These are phyloP conservation scores for Porites lobata DNA, from an alignment of 92 coral and sea anemone genomes.

Conservation along the genomic window DNA sequence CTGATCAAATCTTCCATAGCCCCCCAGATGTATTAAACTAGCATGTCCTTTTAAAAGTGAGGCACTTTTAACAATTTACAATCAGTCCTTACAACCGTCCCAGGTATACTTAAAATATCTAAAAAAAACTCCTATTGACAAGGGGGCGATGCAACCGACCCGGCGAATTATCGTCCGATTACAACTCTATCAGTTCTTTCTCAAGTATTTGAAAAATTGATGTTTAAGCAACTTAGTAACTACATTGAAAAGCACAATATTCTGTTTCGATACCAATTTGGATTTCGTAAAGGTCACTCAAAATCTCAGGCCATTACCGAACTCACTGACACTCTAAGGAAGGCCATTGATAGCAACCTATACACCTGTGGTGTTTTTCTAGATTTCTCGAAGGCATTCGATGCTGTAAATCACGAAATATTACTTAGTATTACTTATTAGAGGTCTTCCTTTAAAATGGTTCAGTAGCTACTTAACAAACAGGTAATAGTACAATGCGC, in stretches of 20 bases:
- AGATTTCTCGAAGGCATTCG: conserved; percentile 33
- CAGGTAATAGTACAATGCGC: neutral
- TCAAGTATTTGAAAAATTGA: neutral
- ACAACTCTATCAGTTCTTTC: neutral
- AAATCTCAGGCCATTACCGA: conserved; percentile 17
- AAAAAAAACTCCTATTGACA: no score
- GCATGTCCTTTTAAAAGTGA: no score
- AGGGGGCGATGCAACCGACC: neutral
- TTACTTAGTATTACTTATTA: neutral
- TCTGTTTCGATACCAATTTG: neutral
- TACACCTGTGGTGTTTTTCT: conserved; percentile 33
- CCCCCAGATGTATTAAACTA: no score
- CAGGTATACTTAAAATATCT: no score
- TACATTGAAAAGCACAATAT: neutral
- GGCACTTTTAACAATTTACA: no score
- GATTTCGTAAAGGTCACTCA: conserved; percentile 48
- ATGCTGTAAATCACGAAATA: neutral
- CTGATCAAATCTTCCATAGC: no score
- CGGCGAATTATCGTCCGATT: neutral
- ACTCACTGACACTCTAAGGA: conserved; percentile 9
- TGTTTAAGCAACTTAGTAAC: neutral
- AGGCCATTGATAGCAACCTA: conserved; percentile 27
- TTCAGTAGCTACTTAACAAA: neutral
- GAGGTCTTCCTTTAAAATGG: conserved; percentile 28
- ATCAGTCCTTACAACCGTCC: no score